phyloP scores from a whole-genome alignment of 92 coral and sea anemone species.

The Paragorgia papillata region DNA sequence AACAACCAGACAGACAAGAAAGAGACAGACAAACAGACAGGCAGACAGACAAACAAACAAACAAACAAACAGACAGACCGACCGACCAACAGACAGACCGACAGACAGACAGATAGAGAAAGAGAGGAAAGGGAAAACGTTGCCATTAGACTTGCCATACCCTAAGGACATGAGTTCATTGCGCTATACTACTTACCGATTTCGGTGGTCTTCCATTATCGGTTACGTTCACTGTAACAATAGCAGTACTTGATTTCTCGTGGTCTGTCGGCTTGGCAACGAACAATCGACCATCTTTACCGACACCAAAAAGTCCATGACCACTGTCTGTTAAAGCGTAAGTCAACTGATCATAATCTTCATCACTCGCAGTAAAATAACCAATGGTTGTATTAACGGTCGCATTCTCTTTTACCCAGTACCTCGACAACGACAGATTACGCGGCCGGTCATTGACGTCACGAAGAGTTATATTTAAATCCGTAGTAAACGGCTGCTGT shows the following conservation, averaged over 20 bases:
- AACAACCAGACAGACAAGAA: too few relatives aligned
- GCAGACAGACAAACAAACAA: too few relatives aligned
- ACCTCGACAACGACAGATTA: slow-evolving; percentile 72
- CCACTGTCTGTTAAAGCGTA: slow-evolving; percentile 55
- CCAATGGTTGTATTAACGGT: slow-evolving; percentile 73
- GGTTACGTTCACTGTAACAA: slow-evolving; percentile 61
- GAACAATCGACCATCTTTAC: slow-evolving; percentile 64
- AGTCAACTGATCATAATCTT: slow-evolving; percentile 61
- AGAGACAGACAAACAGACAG: too few relatives aligned
- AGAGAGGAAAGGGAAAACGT: too few relatives aligned
- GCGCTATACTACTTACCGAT: slow-evolving; percentile 66
- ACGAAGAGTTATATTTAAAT: slow-evolving; percentile 63
- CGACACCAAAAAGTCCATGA: slow-evolving; percentile 74
- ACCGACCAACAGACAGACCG: too few relatives aligned
- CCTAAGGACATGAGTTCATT: too few relatives aligned
- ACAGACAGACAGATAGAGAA: too few relatives aligned
- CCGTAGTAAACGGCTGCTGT: slow-evolving; percentile 59
- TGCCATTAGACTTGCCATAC: too few relatives aligned
- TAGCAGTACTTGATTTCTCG: slow-evolving; percentile 70
- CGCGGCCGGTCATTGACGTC: slow-evolving; percentile 95
- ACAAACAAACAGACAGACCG: too few relatives aligned
- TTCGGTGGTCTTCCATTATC: slow-evolving; percentile 72
- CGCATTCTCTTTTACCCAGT: slow-evolving; percentile 82
- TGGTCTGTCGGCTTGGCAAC: slow-evolving; percentile 82
- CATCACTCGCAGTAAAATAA: slow-evolving; percentile 72